Evolutionary conservation across 2,797 vertebrate species (phyloP).

Genomic region (Smutsia gigantea): DNA sequence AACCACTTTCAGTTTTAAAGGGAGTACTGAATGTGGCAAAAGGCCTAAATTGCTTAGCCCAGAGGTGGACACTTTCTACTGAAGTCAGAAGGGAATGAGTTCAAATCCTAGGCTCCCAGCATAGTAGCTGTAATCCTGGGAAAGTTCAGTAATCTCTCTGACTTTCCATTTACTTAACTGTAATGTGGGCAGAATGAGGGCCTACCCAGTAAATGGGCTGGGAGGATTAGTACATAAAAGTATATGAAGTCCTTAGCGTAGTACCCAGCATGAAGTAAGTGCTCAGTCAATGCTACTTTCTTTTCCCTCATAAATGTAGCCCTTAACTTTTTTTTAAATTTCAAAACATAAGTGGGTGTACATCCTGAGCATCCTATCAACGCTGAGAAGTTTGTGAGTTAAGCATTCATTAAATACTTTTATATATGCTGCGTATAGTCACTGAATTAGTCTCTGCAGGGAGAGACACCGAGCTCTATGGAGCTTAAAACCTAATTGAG

Average conservation of each 20-base stretch:
- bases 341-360: background rate
- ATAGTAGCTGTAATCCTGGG: background rate
- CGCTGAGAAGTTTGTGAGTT: background rate
- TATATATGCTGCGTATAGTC: background rate
- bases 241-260: background rate
- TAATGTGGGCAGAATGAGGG: background rate
- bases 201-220: background rate
- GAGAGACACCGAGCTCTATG: background rate
- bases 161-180: background rate
- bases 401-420: constrained; percentile 40
- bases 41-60: background rate
- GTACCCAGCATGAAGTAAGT: background rate
- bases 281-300: background rate
- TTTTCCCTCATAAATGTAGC: constrained; percentile 7
- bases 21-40: background rate
- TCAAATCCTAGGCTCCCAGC: background rate
- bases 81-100: background rate
- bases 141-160: background rate
- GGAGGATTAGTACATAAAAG: background rate
- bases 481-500: constrained; percentile 15
- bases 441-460: background rate
- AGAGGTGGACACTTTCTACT: background rate
- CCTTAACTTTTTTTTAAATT: background rate
- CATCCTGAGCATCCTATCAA: background rate
- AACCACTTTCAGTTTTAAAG: background rate